Evolutionary conservation across 1,140 invertebrate genomes (phyloP), one percentile per base, ranked within the genome.

Genomic region (Globodera rostochiensis): DNA sequence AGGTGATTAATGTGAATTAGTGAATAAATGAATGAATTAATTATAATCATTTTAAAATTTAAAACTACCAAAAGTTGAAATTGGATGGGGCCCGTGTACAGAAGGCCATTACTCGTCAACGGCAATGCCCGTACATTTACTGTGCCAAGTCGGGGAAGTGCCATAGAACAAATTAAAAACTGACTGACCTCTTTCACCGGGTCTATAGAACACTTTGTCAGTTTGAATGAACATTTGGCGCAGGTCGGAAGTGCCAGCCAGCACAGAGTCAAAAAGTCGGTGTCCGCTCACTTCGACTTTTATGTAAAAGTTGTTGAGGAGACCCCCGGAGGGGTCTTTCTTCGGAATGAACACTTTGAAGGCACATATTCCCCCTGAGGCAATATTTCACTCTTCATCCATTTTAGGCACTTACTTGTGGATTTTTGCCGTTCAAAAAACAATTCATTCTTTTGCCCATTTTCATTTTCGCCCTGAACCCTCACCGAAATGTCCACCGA

Each of bases 51-150:
- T 36, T 19, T 6, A 75, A 8, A 36, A 13, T 36, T 19, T 6
- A 75, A 8, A 36, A 13, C 3, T 64, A 78, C 77, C 64, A 78
- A 11, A 36, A 78, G 25, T 8, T 78, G 77, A 46, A 76, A 78
- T 19, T 78, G 77, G 21, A 78, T 11, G 13, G 60, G 7, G 3
- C 77, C 77, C 47, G 15, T 78, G 70, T 78, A 78, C 49, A 70
- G 46, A 15, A 25, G 13, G 21, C 77, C 64, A 66, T 36, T 21
- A 13, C 13, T 69, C 21, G 60, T 69, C 36, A 78, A 69, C 13
- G 77, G 77, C 25, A 78, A 47, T 15, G 77, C 77, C 11, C 60
- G 66, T 8, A 78, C 66, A 69, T 78, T 78, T 9, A 78, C 77
- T 78, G 69, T 13, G n/a, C 53, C 21, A 8, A 78, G 50, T 46